Base-by-base conservation (phyloP, 2,113 vertebrate species). In the Ariopsis seemanni region DNA sequence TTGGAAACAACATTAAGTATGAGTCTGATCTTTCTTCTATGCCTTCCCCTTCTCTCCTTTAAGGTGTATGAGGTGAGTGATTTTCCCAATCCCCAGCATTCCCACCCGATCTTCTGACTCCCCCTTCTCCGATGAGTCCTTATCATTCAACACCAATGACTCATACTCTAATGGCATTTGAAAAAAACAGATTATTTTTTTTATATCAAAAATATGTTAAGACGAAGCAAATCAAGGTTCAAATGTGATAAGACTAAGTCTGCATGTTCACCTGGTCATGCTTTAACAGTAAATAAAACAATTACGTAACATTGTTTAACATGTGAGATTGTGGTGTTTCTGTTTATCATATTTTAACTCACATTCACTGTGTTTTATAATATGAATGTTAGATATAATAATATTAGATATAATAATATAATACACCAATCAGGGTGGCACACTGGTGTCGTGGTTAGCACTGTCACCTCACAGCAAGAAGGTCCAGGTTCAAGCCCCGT, bases 11-110 rank as follows among this genome's bases (percentile, higher is more conserved):
- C 88, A 85, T 89, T 92, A 92, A 94, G 92, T 90, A 91, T 94
- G 91, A 91, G 91, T 97, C 92, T 96, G 94, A 93, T 96, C 89
- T 95, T 92, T 92, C 92, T 95, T 90, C 93, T 96, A 96, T 94
- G 97, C 97, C 95, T 96, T 94, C 95, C 94, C 94, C 93, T 94
- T 95, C 91, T 53, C 82, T 95, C 96, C 96, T 95, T 96, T 96
- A 95, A 99, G 97, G 98, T 99, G 89, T 98, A 97, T 0, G 98
- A 99, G 98, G 97, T 99, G 96, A 99, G 98, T 96, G 71, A 60
- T 86, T 89, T 89, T 89, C 86, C 82, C 0, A 60, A 85, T 18
- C 67, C 85, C 22, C 18, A 71, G 55, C 62, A 60, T 60, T 86
- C 60, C 82, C 84, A 86, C 34, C 71, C 81, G 53, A 72, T 48